Evolutionary conservation across 2,797 vertebrate genomes (phyloP), one percentile per base, ranked within the genome.

Genomic region (Argyrosomus regius): DNA sequence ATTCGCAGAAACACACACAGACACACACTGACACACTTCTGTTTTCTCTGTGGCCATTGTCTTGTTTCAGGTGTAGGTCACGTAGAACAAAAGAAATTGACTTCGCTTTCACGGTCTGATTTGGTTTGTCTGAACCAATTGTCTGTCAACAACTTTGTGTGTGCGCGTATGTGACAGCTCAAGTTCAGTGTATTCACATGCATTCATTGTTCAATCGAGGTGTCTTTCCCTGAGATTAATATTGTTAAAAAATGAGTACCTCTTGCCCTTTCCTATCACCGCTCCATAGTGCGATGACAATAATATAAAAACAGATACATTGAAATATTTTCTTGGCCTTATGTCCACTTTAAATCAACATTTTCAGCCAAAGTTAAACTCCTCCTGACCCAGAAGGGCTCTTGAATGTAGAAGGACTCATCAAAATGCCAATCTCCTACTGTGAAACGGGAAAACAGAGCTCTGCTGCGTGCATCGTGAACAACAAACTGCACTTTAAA

Each of bases 11-110:
- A 18, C 43, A 12, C 45, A 5, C 53, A 46, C 57, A 53, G 56
- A 24, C 26, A 52, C 13, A 26, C 28, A 46, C 20, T 8, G 35
- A 20, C 31, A 39, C 53, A 22, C 3, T 41, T 54, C 1, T 54
- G 5, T 70, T 75, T 81, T 77, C 69, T 43, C 69, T 74, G 41
- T 80, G 41, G 71, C 35, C 17, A 78, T 75, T 72, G 18, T 81
- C 20, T 53, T 35, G 20, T 50, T 17, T 54, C 35, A 73, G 22
- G 28, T 69, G 67, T 73, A 48, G 58, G 70, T 65, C 57, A 14
- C 12, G 16, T 11, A 28, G 52, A 72, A 72, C 49, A 69, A 67
- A 78, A 70, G 22, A 48, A n/a, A 39, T 57, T 70, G 49, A 61
- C 12, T 39, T 53, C n/a, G 24, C 17, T 26, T 54, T 43, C 3